These are phyloP conservation scores for Emydoidea blandingii DNA, from an alignment of 2,797 vertebrate species.

Conservation along the genomic window DNA sequence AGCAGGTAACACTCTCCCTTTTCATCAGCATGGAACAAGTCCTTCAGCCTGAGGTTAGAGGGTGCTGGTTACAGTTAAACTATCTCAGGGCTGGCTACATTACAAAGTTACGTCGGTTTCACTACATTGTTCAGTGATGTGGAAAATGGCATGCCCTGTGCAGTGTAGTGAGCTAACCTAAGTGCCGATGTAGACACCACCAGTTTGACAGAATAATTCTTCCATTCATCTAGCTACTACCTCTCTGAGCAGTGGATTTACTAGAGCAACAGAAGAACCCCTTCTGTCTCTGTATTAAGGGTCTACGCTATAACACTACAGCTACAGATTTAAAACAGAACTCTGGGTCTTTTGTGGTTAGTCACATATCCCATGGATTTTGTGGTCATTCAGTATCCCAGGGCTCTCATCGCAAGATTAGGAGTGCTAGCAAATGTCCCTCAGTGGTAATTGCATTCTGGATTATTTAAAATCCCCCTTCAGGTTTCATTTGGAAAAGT, in stretches of 20 bases:
- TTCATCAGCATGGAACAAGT: neutral
- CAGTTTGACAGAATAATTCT: neutral
- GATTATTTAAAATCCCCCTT: neutral
- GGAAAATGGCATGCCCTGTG: neutral
- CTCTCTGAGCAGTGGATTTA: neutral
- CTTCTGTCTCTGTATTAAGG: neutral
- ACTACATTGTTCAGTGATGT: neutral
- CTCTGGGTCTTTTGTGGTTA: neutral
- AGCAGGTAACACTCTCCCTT: neutral
- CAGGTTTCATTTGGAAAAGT: neutral
- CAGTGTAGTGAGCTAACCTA: neutral
- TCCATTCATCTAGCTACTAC: too few species aligned
- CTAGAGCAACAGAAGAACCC: neutral
- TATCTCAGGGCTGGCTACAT: neutral
- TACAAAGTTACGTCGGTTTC: neutral
- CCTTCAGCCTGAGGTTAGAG: neutral
- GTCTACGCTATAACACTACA: neutral
- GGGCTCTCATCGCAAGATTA: neutral
- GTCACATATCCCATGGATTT: neutral
- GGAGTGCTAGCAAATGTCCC: neutral
- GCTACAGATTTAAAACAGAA: neutral
- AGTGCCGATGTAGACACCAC: neutral
- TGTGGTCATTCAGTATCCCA: neutral
- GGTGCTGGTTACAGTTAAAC: neutral
- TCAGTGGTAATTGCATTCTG: neutral